A percentile compares a stretch with the other conserved stretches of the same genome.
Evolutionary conservation across 2,113 vertebrate species (phyloP).

Genomic region (Meleagris gallopavo): DNA sequence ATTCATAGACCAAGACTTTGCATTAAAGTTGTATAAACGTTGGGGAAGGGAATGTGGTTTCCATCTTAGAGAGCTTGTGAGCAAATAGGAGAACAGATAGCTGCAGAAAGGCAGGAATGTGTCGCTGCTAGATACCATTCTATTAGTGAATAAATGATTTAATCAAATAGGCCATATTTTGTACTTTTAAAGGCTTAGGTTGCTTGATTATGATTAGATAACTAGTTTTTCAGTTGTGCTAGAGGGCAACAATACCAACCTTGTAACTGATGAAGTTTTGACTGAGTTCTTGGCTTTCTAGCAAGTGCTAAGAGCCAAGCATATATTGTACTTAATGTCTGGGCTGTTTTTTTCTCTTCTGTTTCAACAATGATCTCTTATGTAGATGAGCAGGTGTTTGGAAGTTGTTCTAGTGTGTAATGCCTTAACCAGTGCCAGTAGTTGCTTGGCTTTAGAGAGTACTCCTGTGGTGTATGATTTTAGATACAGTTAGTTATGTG

Average conservation of each 20-base stretch:
- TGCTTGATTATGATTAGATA: not conserved
- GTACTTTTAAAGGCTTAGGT: not conserved
- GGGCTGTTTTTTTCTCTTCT: not conserved
- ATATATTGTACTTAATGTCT: not conserved
- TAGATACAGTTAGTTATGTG: not conserved
- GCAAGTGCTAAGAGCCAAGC: not conserved
- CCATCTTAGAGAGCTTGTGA: not conserved
- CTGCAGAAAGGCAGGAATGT: not conserved
- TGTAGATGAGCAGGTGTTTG: not conserved
- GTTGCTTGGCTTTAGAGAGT: not conserved
- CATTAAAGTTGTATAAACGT: rapidly evolving
- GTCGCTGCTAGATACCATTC: not conserved
- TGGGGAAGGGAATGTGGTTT: not conserved
- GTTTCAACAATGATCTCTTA: not conserved
- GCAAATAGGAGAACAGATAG: not conserved
- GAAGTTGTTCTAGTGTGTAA: not conserved
- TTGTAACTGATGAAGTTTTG: not conserved
- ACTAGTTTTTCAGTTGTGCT: not conserved
- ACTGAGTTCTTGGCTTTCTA: not conserved
- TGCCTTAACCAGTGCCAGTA: not conserved
- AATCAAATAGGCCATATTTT: not conserved
- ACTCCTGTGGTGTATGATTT: not conserved
- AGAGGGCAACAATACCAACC: not conserved
- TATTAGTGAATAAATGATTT: not conserved
- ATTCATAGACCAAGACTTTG: not conserved